phyloP scores from a whole-genome alignment of 2,888 invertebrate genomes.

The Buathra laborator region DNA sequence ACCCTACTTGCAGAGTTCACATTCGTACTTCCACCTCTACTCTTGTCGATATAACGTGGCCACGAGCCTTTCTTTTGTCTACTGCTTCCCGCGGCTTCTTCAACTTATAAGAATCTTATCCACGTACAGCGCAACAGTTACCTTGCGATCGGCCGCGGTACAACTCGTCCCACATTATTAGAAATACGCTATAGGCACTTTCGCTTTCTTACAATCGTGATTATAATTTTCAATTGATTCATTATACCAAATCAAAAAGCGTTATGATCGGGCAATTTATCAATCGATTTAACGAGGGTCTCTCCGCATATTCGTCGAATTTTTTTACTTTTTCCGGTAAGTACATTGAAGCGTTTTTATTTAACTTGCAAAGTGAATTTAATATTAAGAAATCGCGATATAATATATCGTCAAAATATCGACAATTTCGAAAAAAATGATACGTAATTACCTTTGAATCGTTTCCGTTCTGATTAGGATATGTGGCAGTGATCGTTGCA shows the following conservation, averaged over 20 bases:
- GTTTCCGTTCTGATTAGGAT: conserved; percentile 5
- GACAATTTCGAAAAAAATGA: too few species aligned
- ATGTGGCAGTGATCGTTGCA: conserved; percentile 18
- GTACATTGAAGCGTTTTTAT: background rate
- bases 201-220: background rate
- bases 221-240: background rate
- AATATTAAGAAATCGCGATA: too few species aligned
- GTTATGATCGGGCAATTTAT: conserved; percentile 53
- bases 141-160: conserved; percentile 39
- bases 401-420: too few species aligned
- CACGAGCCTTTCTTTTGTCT: conserved; percentile 1
- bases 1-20: background rate
- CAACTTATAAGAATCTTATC: conserved; percentile 59
- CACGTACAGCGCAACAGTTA: conserved; percentile 57
- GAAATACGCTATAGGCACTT: background rate
- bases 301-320: conserved; percentile 21
- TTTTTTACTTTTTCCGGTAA: conserved; percentile 51
- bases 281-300: conserved; percentile 34
- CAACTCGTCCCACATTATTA: conserved; percentile 11
- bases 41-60: conserved; percentile 3
- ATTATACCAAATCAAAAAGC: conserved; percentile 2
- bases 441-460: background rate
- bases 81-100: conserved; percentile 17
- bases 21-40: conserved; percentile 19
- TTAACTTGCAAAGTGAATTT: too few species aligned